These are phyloP conservation scores for Gonioctena quinquepunctata DNA, from an alignment of 1,140 invertebrate species.

Conservation along the genomic window DNA sequence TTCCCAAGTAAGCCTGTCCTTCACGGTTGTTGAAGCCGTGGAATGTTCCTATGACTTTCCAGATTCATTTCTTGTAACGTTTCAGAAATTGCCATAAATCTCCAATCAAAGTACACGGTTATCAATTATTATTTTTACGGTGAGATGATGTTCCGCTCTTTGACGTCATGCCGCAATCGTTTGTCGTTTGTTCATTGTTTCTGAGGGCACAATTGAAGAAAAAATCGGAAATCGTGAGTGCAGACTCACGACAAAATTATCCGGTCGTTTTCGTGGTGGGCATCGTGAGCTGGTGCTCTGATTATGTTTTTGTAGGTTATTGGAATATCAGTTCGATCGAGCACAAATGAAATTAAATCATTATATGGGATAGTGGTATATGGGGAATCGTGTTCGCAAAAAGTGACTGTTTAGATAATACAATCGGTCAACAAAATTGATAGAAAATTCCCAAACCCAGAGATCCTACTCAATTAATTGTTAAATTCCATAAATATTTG, in stretches of 20 bases:
- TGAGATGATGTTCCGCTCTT: background rate
- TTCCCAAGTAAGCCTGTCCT: no score
- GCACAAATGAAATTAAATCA: no score
- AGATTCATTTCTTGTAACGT: background rate
- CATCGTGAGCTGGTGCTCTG: background rate
- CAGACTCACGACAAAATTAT: background rate
- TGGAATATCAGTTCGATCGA: no score
- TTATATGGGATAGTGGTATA: no score
- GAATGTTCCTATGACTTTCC: no score
- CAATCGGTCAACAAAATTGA: no score
- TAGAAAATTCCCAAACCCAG: no score
- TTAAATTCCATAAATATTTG: no score
- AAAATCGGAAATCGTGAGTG: background rate
- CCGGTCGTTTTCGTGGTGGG: background rate
- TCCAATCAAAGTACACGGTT: background rate
- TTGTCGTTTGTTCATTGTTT: background rate
- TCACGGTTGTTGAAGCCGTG: no score
- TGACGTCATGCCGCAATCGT: background rate
- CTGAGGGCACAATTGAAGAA: background rate
- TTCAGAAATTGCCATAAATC: background rate
- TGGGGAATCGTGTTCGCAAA: no score
- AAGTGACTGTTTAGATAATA: no score
- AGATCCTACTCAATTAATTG: no score
- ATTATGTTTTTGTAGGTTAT: background rate
- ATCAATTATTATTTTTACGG: background rate